Percentiles rank a stretch among this genome's conserved stretches.
phyloP scores from a whole-genome alignment of 2,888 invertebrate species.

The Apamea epomidion region DNA sequence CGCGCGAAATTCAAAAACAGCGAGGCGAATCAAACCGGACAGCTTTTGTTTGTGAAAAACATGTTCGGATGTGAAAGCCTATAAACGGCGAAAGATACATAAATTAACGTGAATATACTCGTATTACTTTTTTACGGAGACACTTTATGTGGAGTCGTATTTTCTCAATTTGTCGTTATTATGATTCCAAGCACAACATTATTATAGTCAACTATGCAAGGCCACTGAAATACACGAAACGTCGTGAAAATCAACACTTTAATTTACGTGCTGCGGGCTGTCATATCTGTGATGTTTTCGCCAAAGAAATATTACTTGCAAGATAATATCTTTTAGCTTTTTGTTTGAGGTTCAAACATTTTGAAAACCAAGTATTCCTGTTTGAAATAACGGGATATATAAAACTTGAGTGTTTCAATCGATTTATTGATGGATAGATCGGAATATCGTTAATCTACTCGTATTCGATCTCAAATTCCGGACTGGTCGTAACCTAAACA shows the following conservation, averaged over 20 bases:
- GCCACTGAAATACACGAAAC: constrained; percentile 33
- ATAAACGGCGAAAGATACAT: constrained; percentile 42
- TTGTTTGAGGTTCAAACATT: background rate
- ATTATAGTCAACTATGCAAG: constrained; percentile 62
- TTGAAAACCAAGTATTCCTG: constrained; percentile 4
- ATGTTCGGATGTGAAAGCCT: constrained; percentile 53
- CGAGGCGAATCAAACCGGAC: constrained; percentile 36
- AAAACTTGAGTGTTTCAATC: constrained; percentile 41
- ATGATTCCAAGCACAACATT: constrained; percentile 38
- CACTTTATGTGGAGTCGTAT: constrained; percentile 42
- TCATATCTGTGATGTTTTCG: constrained; percentile 58
- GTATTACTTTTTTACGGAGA: constrained; percentile 23
- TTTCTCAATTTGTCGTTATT: constrained; percentile 56
- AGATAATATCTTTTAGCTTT: constrained; percentile 4
- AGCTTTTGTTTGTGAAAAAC: constrained; percentile 53
- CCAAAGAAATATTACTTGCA: constrained; percentile 51
- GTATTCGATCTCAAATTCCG: constrained; percentile 60
- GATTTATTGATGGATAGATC: constrained; percentile 48
- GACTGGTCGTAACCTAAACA: constrained; percentile 66
- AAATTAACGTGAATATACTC: constrained; percentile 48
- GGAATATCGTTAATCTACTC: constrained; percentile 56
- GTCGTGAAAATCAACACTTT: constrained; percentile 56
- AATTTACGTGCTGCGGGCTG: constrained; percentile 50
- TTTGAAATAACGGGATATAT: constrained; percentile 13
- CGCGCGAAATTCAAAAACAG: constrained; percentile 45